A percentile compares a stretch with the other conserved stretches of the same genome.
Conservation (phyloP, 2,113 vertebrate species). For the Eulemur rufifrons region DNA sequence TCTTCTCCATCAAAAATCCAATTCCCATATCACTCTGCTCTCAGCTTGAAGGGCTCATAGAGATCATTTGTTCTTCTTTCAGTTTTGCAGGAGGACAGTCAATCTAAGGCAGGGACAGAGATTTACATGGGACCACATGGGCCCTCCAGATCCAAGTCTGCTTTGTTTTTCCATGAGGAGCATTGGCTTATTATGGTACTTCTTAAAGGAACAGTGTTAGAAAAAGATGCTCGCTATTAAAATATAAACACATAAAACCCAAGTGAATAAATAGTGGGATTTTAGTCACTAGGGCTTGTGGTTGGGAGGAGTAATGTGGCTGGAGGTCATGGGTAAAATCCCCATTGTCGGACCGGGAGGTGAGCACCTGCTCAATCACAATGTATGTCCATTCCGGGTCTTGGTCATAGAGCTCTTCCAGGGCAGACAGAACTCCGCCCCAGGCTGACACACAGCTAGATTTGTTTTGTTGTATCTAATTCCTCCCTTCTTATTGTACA, state of each 20-base stretch:
- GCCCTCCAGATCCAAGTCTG: not conserved
- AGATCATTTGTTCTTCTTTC: not conserved
- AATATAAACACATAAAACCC: not conserved
- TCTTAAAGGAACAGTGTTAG: not conserved
- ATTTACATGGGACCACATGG: not conserved
- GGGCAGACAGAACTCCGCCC: too few relatives aligned
- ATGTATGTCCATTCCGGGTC: too few relatives aligned
- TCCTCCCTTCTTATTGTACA: not conserved
- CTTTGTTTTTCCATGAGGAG: not conserved
- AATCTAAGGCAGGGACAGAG: not conserved
- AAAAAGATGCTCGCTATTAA: not conserved
- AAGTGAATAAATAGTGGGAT: not conserved
- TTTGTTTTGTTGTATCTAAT: not conserved
- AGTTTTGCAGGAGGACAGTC: not conserved
- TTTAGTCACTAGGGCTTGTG: not conserved
- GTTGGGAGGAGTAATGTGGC: not conserved
- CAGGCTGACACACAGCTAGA: not conserved
- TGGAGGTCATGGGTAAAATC: not conserved
- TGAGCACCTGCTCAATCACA: too few relatives aligned
- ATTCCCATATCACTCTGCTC: not conserved
- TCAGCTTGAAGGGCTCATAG: not conserved
- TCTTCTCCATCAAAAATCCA: not conserved
- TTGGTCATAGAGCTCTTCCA: not conserved
- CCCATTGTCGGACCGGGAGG: fast-evolving
- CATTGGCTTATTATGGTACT: not conserved